Conservation (phyloP, 2,797 vertebrate genomes). For the Sylvia borin region DNA sequence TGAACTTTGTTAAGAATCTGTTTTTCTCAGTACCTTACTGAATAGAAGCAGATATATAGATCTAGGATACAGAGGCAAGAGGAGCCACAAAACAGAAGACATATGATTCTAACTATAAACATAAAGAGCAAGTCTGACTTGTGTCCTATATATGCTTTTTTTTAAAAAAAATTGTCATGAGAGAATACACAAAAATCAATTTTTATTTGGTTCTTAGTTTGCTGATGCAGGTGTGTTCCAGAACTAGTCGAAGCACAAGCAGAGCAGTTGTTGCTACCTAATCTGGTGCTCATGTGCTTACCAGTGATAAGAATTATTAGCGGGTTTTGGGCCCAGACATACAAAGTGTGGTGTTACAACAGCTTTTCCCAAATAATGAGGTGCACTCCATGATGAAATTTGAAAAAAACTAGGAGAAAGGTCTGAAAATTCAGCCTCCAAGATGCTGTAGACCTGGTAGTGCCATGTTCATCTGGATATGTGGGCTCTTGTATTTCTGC, state of each 20-base stretch:
- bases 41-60: neutral
- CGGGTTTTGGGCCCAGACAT: neutral
- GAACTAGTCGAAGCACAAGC: neutral
- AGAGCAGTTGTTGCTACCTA: neutral
- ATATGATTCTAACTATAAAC: neutral
- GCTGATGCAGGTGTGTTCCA: neutral
- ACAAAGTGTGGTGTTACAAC: accelerated
- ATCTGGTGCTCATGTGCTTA: neutral
- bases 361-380: neutral
- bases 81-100: neutral
- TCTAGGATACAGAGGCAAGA: neutral
- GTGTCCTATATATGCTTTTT: neutral
- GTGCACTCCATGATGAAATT: neutral
- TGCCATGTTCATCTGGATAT: neutral
- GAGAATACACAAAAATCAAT: neutral
- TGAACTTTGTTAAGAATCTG: neutral
- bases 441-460: neutral
- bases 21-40: neutral
- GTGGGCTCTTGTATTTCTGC: neutral
- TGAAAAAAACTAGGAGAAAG: neutral
- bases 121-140: neutral
- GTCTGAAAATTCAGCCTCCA: neutral
- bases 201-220: neutral
- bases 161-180: neutral
- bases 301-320: neutral